Conservation (phyloP, 2,888 invertebrate species). For the Danaus chrysippus region DNA sequence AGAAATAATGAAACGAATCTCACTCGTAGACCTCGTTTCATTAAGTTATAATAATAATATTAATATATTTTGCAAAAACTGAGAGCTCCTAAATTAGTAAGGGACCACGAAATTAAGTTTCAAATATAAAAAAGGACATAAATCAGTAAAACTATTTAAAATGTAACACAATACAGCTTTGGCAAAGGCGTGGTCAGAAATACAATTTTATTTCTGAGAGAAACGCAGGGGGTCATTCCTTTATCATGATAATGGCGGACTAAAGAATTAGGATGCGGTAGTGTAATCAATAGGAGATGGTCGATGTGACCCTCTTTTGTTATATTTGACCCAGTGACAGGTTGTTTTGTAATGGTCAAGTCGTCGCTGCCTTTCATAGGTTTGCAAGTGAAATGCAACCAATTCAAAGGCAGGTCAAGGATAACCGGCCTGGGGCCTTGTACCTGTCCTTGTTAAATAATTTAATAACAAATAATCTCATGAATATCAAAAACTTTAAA, state of each 20-base stretch:
- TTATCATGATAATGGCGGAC: constrained; percentile 60
- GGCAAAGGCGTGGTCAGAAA: constrained; percentile 47
- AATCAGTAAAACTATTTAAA: constrained; percentile 44
- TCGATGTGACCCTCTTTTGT: constrained; percentile 48
- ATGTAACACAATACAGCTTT: constrained; percentile 42
- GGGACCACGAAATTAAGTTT: constrained; percentile 15
- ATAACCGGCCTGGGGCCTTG: constrained; percentile 26
- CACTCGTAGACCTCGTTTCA: constrained; percentile 4
- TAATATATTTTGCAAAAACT: constrained; percentile 6
- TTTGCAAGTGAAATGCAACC: constrained; percentile 29
- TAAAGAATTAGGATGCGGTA: constrained; percentile 49
- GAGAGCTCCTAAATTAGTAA: constrained; percentile 12
- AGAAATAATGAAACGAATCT: constrained; percentile 35
- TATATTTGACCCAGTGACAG: constrained; percentile 60
- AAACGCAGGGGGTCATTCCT: constrained; percentile 52
- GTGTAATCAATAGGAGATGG: constrained; percentile 50
- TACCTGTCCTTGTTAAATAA: constrained; percentile 1
- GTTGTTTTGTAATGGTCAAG: constrained; percentile 51
- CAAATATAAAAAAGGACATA: constrained; percentile 31
- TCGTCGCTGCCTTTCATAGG: constrained; percentile 34
- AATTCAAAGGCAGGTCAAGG: constrained; percentile 31
- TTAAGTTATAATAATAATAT: constrained; percentile 9
- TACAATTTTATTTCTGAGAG: constrained; percentile 48
- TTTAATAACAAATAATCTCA: too few species aligned
- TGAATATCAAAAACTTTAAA: too few species aligned